Evolutionary conservation across 2,888 invertebrate genomes (phyloP), one percentile per base, ranked within the genome.

Genomic region (Pollenia griseotomentosa): DNA sequence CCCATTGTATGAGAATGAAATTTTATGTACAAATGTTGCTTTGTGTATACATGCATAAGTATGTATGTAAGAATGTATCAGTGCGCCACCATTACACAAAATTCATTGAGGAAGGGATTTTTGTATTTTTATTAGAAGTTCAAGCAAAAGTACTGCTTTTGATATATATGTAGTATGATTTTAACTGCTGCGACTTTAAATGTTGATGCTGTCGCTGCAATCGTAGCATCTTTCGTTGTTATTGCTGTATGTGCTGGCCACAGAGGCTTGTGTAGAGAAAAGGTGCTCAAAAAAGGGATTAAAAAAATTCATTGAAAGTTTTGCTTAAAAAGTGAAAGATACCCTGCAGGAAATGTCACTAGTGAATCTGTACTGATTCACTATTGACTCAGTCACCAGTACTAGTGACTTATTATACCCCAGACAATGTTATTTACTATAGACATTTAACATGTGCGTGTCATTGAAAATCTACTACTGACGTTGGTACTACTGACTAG

Each of bases 71-170:
- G 42, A 9, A 11, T 48, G 48, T 73, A 33, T 65, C 10, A 59
- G 68, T 61, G 79, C 16, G 59, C 79, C 84, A 74, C 65, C 79
- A 83, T 77, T 77, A 86, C 83, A 84, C 42, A 80, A 74, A 87
- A 81, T 87, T 87, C 87, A 87, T 87, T 87, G 87, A 87, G 87
- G 84, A 87, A 87, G 87, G 87, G 84, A 87, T 78, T 83, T 61
- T 44, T 51, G 42, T 48, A 44, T 71, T 74, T 86, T 73, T 81
- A 63, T 84, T 79, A 74, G 71, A 66, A 66, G 66, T 78, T 83
- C 66, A 83, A 66, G 73, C 65, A 73, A 73, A 73, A 81, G 73
- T 73, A 33, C 53, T 78, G 46, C 59, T 66, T 71, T 66, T 73
- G 71, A 68, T 79, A 42, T 53, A 74, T 40, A 73, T 46, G 74